phyloP scores from a whole-genome alignment of 2,113 vertebrate genomes.

The Gymnobelideus leadbeateri region DNA sequence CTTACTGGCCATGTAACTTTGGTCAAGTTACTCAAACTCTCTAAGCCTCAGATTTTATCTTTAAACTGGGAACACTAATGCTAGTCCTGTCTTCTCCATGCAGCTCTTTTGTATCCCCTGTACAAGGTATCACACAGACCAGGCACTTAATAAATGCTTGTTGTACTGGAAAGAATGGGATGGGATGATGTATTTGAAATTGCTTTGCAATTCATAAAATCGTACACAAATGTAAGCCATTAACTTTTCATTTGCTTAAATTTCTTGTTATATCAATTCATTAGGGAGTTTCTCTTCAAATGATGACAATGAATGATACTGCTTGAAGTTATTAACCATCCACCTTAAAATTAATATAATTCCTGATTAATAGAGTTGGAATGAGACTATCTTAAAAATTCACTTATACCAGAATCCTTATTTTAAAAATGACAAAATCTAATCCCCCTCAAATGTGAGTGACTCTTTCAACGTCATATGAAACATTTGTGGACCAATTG shows the following conservation, averaged over 20 bases:
- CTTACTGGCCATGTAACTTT: background rate
- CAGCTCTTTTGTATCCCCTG: background rate
- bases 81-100: background rate
- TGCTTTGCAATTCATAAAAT: background rate
- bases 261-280: background rate
- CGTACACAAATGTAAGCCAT: background rate
- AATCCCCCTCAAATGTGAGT: background rate
- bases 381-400: background rate
- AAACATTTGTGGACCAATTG: background rate
- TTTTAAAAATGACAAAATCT: background rate
- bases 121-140: background rate
- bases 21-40: background rate
- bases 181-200: background rate
- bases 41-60: background rate
- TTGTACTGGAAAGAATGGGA: background rate
- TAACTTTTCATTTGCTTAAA: constrained; percentile 23
- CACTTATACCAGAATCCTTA: background rate
- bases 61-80: background rate
- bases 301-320: background rate
- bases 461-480: background rate
- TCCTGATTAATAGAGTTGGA: background rate
- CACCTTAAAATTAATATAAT: background rate
- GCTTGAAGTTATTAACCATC: constrained; percentile 40
- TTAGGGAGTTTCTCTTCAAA: constrained; percentile 1
- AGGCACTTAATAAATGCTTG: background rate